phyloP scores from a whole-genome alignment of 2,888 invertebrate species.

The Dolichopus griseipennis region DNA sequence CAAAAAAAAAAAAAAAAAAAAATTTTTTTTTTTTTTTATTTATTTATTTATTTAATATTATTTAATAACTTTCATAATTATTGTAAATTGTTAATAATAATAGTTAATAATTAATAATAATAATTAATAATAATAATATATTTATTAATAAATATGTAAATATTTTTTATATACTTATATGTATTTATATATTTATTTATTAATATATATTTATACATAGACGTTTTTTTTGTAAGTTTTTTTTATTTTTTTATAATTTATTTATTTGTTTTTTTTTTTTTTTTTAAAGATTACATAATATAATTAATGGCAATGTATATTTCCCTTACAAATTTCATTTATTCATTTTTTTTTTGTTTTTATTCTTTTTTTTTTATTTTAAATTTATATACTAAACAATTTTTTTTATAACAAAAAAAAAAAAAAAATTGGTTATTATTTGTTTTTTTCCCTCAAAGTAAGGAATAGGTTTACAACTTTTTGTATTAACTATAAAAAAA shows the following conservation, averaged over 20 bases:
- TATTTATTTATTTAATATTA: background rate
- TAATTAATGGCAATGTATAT: conserved; percentile 1
- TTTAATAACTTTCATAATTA: conserved; percentile 6
- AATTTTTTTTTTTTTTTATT: background rate
- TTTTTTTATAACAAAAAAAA: background rate
- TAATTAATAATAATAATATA: background rate
- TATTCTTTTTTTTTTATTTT: background rate
- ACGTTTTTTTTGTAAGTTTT: background rate
- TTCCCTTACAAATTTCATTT: background rate
- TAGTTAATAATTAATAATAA: background rate
- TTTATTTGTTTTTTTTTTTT: background rate
- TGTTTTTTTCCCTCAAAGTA: no score
- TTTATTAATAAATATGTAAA: background rate
- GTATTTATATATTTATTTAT: background rate
- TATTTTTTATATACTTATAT: no score
- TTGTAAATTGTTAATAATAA: conserved; percentile 1
- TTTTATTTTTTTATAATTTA: background rate
- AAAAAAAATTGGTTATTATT: background rate
- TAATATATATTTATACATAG: background rate
- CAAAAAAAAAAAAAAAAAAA: background rate
- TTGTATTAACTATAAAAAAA: no score
- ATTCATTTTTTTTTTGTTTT: background rate
- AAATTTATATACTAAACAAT: background rate
- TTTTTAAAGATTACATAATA: background rate
- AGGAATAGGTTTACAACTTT: no score